Evolutionary conservation across 2,888 invertebrate species (phyloP).

Genomic region (Netelia inedita): DNA sequence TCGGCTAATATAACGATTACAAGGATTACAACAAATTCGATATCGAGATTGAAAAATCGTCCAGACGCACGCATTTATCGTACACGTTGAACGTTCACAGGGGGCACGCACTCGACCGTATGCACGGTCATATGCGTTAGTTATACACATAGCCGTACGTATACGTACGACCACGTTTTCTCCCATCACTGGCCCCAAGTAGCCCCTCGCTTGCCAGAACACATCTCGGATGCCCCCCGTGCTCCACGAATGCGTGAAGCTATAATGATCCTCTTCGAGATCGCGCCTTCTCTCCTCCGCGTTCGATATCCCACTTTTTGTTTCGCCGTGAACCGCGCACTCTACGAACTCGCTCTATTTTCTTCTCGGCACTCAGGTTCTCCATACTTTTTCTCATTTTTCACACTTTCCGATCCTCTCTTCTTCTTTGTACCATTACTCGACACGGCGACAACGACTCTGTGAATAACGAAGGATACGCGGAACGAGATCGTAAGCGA

Average conservation of each 20-base stretch:
- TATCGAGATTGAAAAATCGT: conserved; percentile 10
- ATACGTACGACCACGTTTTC: neutral
- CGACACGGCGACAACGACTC: neutral
- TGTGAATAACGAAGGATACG: neutral
- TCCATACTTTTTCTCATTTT: conserved; percentile 9
- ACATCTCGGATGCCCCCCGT: conserved; percentile 24
- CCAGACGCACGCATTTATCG: conserved; percentile 30
- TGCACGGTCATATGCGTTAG: no score
- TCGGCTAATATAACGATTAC: neutral
- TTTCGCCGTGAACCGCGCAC: conserved; percentile 38
- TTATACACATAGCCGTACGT: neutral
- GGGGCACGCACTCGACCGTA: no score
- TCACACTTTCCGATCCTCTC: conserved; percentile 8
- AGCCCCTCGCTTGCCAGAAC: conserved; percentile 1
- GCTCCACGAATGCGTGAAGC: conserved; percentile 71
- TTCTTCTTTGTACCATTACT: neutral
- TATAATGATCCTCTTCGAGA: conserved; percentile 73
- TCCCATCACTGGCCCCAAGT: no score
- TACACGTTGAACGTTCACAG: conserved; percentile 7
- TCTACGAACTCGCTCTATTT: conserved; percentile 22
- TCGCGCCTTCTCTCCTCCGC: conserved; percentile 50
- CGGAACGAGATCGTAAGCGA: neutral
- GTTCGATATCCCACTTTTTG: conserved; percentile 29
- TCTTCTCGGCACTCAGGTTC: conserved; percentile 4
- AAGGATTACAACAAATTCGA: conserved; percentile 30